Base-by-base conservation (phyloP, 2,113 vertebrate genomes). In the Pholis gunnellus region DNA sequence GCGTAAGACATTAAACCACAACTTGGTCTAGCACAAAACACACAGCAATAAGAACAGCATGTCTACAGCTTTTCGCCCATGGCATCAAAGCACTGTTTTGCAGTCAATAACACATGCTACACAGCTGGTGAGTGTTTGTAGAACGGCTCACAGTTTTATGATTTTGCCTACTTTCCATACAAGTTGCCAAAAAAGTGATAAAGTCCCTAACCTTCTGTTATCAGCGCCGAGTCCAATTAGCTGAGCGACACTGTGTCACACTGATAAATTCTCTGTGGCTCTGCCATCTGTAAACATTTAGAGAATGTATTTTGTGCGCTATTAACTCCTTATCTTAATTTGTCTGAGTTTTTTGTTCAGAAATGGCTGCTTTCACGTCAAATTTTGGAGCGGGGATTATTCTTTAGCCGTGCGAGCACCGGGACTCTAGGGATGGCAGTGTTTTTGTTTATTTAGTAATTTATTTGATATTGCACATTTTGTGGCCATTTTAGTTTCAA, bases 201-300 rank as follows among this genome's bases (percentile, higher is more conserved):
- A 86, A 81, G 67, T 80, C 69, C 34, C 52, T 63, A 79, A 88
- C 87, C 83, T 85, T 79, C 79, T 88, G 83, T 90, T 91, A 91
- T 88, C 79, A 61, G 73, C 27, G 4, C 31, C 2, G 42, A 74
- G 85, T 78, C 87, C 79, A 89, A 90, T 91, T 90, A 90, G 75
- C 81, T 48, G 76, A 89, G 44, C 7, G 15, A 60, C 89, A 64
- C 80, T 76, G 86, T 71, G 79, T 89, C 85, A 83, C 18, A 65
- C 73, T 86, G 89, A 89, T 88, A 88, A 91, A 79, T 79, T 70
- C 74, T 31, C 38, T 46, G 50, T 61, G 59, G 9, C 66, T 60
- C 63, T 50, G 72, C 77, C 65, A 79, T 74, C 81, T 85, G 72
- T 75, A 75, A 82, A 72, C 61, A 66, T 68, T 72, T 48, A 72